Evolutionary conservation across 2,888 invertebrate genomes (phyloP).

Genomic region (Ptychoptera albimana): DNA sequence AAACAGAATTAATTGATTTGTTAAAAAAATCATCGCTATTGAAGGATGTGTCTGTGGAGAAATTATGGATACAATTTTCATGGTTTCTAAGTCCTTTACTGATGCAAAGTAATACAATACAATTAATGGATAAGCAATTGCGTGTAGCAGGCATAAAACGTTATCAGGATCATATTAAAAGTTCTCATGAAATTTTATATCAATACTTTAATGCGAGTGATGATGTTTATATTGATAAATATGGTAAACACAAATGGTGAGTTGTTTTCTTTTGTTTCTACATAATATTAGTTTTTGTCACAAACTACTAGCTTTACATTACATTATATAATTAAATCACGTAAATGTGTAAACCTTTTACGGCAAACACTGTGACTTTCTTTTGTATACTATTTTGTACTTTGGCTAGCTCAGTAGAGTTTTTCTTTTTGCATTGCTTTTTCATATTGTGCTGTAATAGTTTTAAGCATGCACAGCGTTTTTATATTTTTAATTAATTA

Average conservation of each 20-base stretch:
- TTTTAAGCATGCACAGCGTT: too few relatives aligned
- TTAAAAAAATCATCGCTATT: slow-evolving; percentile 11
- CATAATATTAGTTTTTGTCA: too few relatives aligned
- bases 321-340: too few relatives aligned
- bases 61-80: slow-evolving; percentile 30
- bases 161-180: slow-evolving; percentile 15
- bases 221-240: slow-evolving; percentile 11
- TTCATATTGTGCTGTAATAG: too few relatives aligned
- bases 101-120: slow-evolving; percentile 23
- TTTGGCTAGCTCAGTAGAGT: too few relatives aligned
- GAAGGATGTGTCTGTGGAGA: slow-evolving; percentile 10
- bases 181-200: slow-evolving; percentile 11
- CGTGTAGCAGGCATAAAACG: slow-evolving; percentile 21
- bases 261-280: slow-evolving; percentile 5
- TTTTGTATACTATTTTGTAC: too few relatives aligned
- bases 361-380: too few relatives aligned
- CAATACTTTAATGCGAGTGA: slow-evolving; percentile 14
- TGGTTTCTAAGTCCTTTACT: slow-evolving; percentile 31
- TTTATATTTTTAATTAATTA: too few relatives aligned
- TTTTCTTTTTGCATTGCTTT: too few relatives aligned
- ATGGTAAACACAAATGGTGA: slow-evolving; percentile 17
- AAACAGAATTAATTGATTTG: slow-evolving; percentile 59
- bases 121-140: slow-evolving; percentile 26
- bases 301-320: too few relatives aligned
- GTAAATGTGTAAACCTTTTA: too few relatives aligned